phyloP scores from a whole-genome alignment of 1,140 invertebrate species.

The Laupala kohalensis region DNA sequence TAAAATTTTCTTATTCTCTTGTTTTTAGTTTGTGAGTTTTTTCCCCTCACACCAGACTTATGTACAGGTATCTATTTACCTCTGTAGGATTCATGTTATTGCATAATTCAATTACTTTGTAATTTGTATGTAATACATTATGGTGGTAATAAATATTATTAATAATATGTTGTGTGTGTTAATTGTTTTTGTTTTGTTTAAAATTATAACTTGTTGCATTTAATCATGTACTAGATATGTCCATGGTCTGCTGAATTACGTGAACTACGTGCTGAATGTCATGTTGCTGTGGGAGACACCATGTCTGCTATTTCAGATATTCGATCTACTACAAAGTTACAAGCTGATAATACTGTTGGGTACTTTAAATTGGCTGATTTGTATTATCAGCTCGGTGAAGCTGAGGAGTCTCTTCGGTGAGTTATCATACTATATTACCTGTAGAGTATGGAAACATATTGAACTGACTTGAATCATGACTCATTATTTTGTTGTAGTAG shows the following conservation, averaged over 20 bases:
- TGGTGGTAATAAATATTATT: background rate
- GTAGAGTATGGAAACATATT: background rate
- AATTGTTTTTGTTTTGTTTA: background rate
- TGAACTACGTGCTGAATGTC: slow-evolving; percentile 74
- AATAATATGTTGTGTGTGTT: too few relatives aligned
- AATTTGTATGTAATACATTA: too few relatives aligned
- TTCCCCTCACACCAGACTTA: too few relatives aligned
- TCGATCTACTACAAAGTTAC: slow-evolving; percentile 75
- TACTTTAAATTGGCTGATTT: slow-evolving; percentile 71
- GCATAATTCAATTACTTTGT: too few relatives aligned
- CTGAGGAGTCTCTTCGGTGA: slow-evolving; percentile 78
- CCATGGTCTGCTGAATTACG: slow-evolving; percentile 78
- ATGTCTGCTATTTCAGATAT: slow-evolving; percentile 84
- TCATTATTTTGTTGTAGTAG: background rate
- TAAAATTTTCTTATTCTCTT: background rate
- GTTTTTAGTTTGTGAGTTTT: background rate
- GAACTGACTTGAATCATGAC: too few relatives aligned
- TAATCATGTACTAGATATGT: slow-evolving; percentile 47
- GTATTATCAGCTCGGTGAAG: slow-evolving; percentile 82
- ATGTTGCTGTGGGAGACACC: slow-evolving; percentile 65
- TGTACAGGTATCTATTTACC: too few relatives aligned
- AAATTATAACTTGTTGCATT: slow-evolving; percentile 14
- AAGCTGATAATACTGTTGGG: slow-evolving; percentile 81
- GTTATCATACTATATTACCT: background rate
- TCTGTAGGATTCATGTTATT: too few relatives aligned